phyloP scores from a whole-genome alignment of 2,797 vertebrate species.

The Adrianichthys oophorus region DNA sequence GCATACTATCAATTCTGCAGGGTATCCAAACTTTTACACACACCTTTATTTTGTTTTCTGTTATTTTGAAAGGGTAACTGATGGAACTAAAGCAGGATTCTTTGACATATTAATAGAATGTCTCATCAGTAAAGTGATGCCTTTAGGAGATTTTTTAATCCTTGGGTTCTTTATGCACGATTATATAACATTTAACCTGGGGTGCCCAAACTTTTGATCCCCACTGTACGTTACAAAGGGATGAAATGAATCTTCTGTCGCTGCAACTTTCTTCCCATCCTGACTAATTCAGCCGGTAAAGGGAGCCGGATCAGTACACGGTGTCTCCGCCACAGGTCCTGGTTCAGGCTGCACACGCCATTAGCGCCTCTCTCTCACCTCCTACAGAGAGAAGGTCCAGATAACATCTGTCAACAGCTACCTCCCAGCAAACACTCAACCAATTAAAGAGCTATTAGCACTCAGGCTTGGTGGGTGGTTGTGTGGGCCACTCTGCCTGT shows the following conservation, averaged over 20 bases:
- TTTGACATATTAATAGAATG: too few species aligned
- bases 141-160: too few species aligned
- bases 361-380: constrained; percentile 55
- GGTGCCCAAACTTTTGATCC: too few species aligned
- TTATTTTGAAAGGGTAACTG: too few species aligned
- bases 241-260: constrained; percentile 56
- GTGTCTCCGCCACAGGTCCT: constrained; percentile 37
- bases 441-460: constrained; percentile 71
- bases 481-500: constrained; percentile 43
- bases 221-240: constrained; percentile 25
- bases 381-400: constrained; percentile 53
- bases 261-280: constrained; percentile 54
- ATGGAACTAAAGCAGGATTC: too few species aligned
- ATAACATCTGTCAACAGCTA: constrained; percentile 66
- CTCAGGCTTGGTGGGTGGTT: constrained; percentile 37
- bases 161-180: too few species aligned
- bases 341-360: constrained; percentile 45
- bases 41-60: too few species aligned
- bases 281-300: constrained; percentile 64
- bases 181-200: too few species aligned
- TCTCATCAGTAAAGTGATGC: too few species aligned
- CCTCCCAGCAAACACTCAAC: constrained; percentile 60
- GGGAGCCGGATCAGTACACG: constrained; percentile 53
- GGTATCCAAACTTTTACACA: too few species aligned
- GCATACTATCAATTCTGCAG: too few species aligned